A percentile compares a stretch with the other conserved stretches of the same genome.
Conservation (phyloP, 2,888 invertebrate genomes). For the Charanyca ferruginea region DNA sequence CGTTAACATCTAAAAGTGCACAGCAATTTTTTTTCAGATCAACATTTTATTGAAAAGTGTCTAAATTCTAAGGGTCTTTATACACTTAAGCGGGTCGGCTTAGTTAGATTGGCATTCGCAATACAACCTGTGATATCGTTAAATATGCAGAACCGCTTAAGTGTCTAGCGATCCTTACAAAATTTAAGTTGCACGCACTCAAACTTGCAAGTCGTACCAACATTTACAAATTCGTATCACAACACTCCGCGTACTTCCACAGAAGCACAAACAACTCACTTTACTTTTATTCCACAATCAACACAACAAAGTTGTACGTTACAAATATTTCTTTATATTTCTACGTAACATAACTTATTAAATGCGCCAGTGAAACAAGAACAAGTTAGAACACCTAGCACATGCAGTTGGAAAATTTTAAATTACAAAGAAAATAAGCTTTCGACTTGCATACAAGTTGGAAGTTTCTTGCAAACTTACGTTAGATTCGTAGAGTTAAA, state of each 20-base stretch:
- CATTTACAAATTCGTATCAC: constrained; percentile 38
- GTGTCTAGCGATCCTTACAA: too few species aligned
- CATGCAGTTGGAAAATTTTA: constrained; percentile 82
- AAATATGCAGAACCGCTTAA: too few species aligned
- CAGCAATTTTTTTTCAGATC: too few species aligned
- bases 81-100: too few species aligned
- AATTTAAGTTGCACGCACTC: background rate
- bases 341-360: constrained; percentile 62
- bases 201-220: constrained; percentile 17
- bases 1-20: too few species aligned
- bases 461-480: constrained; percentile 82
- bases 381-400: constrained; percentile 74
- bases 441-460: constrained; percentile 78
- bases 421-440: constrained; percentile 86
- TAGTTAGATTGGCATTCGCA: too few species aligned
- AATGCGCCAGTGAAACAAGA: constrained; percentile 65
- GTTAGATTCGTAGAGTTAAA: constrained; percentile 77
- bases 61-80: too few species aligned
- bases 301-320: constrained; percentile 50
- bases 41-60: too few species aligned
- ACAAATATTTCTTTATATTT: constrained; percentile 60
- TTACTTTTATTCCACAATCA: constrained; percentile 51
- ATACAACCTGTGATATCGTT: too few species aligned
- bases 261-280: constrained; percentile 45
- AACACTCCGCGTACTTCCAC: constrained; percentile 19